A percentile compares a stretch with the other conserved stretches of the same genome.
Conservation (phyloP, 2,888 invertebrate genomes). For the Microctonus aethiopoides region DNA sequence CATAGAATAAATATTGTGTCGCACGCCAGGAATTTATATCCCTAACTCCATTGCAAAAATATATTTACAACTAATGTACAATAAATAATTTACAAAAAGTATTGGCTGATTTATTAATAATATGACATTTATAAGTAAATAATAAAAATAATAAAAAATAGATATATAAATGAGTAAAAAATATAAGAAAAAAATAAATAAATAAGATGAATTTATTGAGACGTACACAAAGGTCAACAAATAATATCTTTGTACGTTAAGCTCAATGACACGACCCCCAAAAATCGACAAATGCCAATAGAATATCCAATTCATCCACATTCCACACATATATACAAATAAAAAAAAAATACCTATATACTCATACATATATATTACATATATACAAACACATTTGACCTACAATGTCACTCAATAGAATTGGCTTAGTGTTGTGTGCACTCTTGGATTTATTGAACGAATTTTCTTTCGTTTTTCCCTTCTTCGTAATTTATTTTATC, state of each 20-base stretch:
- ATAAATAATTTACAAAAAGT: not conserved
- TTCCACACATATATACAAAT: not conserved
- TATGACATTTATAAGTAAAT: not conserved
- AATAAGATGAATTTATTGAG: not conserved
- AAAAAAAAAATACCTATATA: no score
- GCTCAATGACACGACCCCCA: not conserved
- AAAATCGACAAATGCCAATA: not conserved
- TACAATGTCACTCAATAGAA: not conserved
- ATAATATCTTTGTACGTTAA: not conserved
- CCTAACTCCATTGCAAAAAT: not conserved
- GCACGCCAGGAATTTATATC: constrained; percentile 2
- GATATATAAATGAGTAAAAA: not conserved
- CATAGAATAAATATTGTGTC: not conserved
- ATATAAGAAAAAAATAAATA: not conserved
- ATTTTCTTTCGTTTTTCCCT: not conserved
- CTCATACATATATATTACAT: not conserved
- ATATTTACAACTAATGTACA: not conserved
- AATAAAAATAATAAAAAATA: not conserved
- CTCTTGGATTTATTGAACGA: not conserved
- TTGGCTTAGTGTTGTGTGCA: not conserved
- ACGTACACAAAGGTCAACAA: not conserved
- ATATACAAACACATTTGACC: not conserved
- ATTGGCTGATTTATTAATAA: no score
- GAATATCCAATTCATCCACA: not conserved
- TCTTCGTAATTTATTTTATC: not conserved